A percentile compares a stretch with the other conserved stretches of the same genome.
Conservation (phyloP, 2,113 vertebrate species). For the Dermatemys mawii region DNA sequence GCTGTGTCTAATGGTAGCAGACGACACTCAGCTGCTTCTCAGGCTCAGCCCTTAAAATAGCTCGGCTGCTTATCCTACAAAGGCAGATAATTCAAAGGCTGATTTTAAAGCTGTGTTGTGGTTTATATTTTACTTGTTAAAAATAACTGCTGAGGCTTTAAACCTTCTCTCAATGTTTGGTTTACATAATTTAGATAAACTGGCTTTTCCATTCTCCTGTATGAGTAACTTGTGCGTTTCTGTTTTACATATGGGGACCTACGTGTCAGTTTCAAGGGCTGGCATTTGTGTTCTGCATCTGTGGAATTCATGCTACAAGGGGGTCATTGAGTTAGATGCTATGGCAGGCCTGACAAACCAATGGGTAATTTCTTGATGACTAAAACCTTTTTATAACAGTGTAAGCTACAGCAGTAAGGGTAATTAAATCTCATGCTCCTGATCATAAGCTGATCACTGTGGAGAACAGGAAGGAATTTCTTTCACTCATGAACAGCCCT, state of each 20-base stretch:
- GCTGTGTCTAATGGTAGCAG: neutral
- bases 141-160: slow-evolving; percentile 33
- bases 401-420: neutral
- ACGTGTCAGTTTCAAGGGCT: neutral
- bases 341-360: slow-evolving; percentile 55
- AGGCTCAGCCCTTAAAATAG: neutral
- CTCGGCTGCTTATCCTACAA: neutral
- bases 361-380: slow-evolving; percentile 48
- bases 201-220: slow-evolving; percentile 45
- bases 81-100: neutral
- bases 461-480: neutral
- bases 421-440: neutral
- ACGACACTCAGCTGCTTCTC: neutral
- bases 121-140: slow-evolving; percentile 45
- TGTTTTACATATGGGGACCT: slow-evolving; percentile 38
- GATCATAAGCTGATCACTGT: neutral
- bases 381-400: slow-evolving; percentile 26
- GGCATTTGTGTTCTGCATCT: slow-evolving; percentile 50
- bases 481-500: neutral
- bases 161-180: slow-evolving; percentile 12
- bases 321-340: slow-evolving; percentile 56
- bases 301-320: slow-evolving; percentile 36
- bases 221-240: slow-evolving; percentile 1
- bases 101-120: slow-evolving; percentile 7
- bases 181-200: slow-evolving; percentile 54